Evolutionary conservation across 2,797 vertebrate species (phyloP), one percentile per base, ranked within the genome.

Genomic region (Mionectes olivaceus): DNA sequence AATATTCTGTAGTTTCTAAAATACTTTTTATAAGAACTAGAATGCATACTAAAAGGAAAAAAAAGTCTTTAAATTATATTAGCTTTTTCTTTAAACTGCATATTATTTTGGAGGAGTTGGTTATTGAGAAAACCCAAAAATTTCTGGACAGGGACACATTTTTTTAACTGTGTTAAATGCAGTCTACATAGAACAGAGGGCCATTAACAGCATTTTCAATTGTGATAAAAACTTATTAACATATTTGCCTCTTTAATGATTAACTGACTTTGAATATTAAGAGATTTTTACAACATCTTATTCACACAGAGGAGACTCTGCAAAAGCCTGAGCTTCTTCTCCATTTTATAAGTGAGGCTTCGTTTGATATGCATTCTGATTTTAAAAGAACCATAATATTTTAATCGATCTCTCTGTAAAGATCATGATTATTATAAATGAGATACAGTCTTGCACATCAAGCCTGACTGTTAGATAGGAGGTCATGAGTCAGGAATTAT

Each of bases 341-440:
- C 94, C 76, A 6, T 93, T 94, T 94, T 83, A 63, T 56, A 76
- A 94, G 65, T 81, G 81, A 92, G 47, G 71, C 71, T 89, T 91
- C 28, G 1, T 90, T 92, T 94, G 78, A 94, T 87, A 95, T 91
- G 90, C 95, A 90, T 94, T 91, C 49, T 61, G 80, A 81, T 93
- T 96, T 63, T 93, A 95, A 96, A 88, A 75, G 92, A 90, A 95
- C 78, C 91, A 85, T 80, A 92, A 83, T 95, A 95, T 95, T 97
- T 95, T 83, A 97, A 95, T 95, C 92, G 71, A 94, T 91, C 52
- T 91, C 85, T 96, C 91, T 80, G 30, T 90, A 90, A 75, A 96
- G 65, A 94, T 93, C 90, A 59, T 92, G 89, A 93, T 83, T 90
- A 87, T 93, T 95, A 87, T 94, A 89, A 87, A 80, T 94, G 94